phyloP scores from a whole-genome alignment of 2,888 invertebrate species.

The Stegana nigrithorax region DNA sequence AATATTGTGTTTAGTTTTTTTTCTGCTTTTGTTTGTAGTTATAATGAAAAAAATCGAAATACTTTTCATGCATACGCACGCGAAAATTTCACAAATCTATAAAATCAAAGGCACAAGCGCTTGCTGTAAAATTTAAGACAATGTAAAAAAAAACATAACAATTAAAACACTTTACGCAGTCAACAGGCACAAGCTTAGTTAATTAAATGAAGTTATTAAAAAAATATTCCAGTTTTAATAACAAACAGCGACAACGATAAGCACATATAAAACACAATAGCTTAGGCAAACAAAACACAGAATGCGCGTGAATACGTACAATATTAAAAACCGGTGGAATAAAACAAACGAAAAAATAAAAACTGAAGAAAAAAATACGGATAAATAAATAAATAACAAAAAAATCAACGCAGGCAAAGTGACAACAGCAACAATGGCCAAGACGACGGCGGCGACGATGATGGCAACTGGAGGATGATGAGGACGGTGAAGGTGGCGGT shows the following conservation, averaged over 20 bases:
- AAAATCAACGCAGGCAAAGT: slow-evolving; percentile 20
- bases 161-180: neutral
- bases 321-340: slow-evolving; percentile 29
- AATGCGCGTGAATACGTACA: slow-evolving; percentile 32
- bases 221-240: neutral
- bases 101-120: neutral
- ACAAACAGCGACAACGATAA: neutral
- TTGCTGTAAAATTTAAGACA: neutral
- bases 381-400: slow-evolving; percentile 58
- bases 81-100: neutral
- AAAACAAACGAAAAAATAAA: slow-evolving; percentile 13
- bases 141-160: neutral
- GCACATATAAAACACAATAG: neutral
- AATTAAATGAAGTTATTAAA: slow-evolving; percentile 51
- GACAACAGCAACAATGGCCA: slow-evolving; percentile 8
- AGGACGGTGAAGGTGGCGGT: too few species aligned
- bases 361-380: slow-evolving; percentile 25
- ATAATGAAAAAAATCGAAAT: neutral
- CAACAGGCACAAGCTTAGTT: slow-evolving; percentile 36
- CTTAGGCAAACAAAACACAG: slow-evolving; percentile 34
- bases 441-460: too few species aligned
- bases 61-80: neutral
- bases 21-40: neutral
- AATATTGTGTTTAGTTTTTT: neutral
- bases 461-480: too few species aligned